Percentiles rank a stretch among this genome's conserved stretches.
Conservation (phyloP, 2,888 invertebrate species). For the Volucella inanis region DNA sequence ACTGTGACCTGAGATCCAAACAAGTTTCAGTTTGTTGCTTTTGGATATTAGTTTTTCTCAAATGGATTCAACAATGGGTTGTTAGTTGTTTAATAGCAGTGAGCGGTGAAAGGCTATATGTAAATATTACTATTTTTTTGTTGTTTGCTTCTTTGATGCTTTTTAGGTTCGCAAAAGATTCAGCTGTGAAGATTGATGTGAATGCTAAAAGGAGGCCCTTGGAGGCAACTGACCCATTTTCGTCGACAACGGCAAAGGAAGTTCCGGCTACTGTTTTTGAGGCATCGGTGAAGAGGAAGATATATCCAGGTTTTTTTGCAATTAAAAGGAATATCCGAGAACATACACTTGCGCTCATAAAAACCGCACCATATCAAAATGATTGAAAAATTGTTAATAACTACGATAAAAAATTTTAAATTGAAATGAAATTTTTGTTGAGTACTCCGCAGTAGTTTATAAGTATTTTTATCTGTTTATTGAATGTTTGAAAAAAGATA, state of each 20-base stretch:
- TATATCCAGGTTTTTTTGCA: not conserved
- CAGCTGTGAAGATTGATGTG: conserved; percentile 11
- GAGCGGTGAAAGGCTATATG: conserved; percentile 7
- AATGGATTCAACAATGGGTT: no score
- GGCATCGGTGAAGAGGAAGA: conserved; percentile 16
- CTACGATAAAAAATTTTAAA: no score
- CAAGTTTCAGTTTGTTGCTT: no score
- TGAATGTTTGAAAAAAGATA: no score
- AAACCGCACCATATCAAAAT: no score
- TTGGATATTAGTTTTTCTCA: no score
- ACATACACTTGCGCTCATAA: no score
- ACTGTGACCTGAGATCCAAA: conserved; percentile 23
- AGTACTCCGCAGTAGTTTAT: no score
- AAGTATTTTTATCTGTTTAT: no score
- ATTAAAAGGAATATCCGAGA: not conserved
- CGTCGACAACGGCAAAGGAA: not conserved
- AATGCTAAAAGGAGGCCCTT: not conserved
- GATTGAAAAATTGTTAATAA: no score
- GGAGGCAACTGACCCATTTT: conserved; percentile 7
- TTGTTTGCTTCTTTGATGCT: not conserved
- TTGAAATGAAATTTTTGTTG: no score
- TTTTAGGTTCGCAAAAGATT: conserved; percentile 22
- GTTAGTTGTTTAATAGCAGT: not conserved
- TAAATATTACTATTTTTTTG: conserved; percentile 1
- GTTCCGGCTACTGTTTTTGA: not conserved